Evolutionary conservation across 2,888 invertebrate genomes (phyloP).

Genomic region (Cinara cedri): DNA sequence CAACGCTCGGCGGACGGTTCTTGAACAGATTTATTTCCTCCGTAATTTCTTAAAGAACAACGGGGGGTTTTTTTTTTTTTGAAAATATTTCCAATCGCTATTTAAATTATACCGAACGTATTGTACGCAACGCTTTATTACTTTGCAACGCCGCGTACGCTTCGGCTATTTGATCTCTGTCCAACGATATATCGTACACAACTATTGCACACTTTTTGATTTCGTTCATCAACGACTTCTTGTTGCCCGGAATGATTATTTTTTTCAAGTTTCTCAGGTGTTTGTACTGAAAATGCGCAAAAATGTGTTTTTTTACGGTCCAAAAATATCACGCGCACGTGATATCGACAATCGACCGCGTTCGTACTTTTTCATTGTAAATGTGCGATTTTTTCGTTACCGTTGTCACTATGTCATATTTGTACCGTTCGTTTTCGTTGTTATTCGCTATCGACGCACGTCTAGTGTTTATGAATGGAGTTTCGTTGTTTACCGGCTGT

Average conservation of each 20-base stretch:
- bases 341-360: neutral
- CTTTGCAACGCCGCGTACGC: conserved; percentile 19
- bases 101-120: too few relatives aligned
- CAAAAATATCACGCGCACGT: neutral
- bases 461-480: too few relatives aligned
- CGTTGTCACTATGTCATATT: conserved; percentile 46
- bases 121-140: conserved; percentile 5
- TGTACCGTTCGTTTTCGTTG: neutral
- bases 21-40: conserved; percentile 35
- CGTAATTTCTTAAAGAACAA: conserved; percentile 18
- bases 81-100: neutral
- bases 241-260: conserved; percentile 43
- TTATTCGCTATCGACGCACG: conserved; percentile 1
- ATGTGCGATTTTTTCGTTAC: conserved; percentile 30
- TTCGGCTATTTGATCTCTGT: conserved; percentile 36
- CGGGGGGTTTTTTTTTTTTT: too few relatives aligned
- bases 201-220: conserved; percentile 45
- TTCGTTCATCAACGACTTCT: conserved; percentile 32
- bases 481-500: neutral
- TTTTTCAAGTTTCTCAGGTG: conserved; percentile 38
- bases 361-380: conserved; percentile 20
- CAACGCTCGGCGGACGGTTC: conserved; percentile 27
- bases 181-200: conserved; percentile 45
- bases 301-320: neutral
- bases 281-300: conserved; percentile 22